These are phyloP conservation scores for Tortricodes alternella DNA, from an alignment of 2,888 invertebrate genomes.

Conservation along the genomic window DNA sequence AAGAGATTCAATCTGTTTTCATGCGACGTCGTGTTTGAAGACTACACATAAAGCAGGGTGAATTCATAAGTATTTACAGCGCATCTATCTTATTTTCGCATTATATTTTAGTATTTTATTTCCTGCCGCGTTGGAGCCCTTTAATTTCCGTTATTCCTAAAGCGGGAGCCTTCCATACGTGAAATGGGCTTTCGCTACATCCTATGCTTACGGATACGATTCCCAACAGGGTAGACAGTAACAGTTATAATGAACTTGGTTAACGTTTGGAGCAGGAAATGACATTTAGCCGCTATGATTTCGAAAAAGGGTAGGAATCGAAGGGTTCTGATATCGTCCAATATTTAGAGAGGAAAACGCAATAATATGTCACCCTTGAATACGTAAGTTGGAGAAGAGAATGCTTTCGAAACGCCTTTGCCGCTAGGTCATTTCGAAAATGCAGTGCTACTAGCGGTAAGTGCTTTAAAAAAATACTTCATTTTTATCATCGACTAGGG, in stretches of 20 bases:
- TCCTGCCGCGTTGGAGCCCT: conserved; percentile 14
- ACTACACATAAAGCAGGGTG: background rate
- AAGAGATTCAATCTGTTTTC: background rate
- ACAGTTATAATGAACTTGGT: background rate
- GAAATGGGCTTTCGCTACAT: conserved; percentile 11
- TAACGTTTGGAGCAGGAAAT: conserved; percentile 1
- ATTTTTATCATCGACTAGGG: too few relatives aligned
- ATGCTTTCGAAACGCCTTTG: too few relatives aligned
- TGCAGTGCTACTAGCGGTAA: too few relatives aligned
- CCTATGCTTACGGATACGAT: conserved; percentile 3
- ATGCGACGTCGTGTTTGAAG: background rate
- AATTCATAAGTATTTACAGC: conserved; percentile 7
- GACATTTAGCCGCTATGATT: background rate
- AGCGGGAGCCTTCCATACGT: conserved; percentile 11
- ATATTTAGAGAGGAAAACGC: background rate
- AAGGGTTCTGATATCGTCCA: background rate
- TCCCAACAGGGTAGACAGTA: background rate
- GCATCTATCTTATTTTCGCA: conserved; percentile 8
- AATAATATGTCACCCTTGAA: too few relatives aligned
- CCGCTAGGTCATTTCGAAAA: too few relatives aligned
- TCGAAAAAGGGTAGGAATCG: background rate
- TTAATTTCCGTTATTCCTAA: conserved; percentile 30
- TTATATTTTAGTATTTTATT: conserved; percentile 31
- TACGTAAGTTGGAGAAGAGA: too few relatives aligned
- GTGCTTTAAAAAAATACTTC: too few relatives aligned